These are phyloP conservation scores for Hemiprocne comata DNA, from an alignment of 2,113 vertebrate genomes.

Conservation along the genomic window DNA sequence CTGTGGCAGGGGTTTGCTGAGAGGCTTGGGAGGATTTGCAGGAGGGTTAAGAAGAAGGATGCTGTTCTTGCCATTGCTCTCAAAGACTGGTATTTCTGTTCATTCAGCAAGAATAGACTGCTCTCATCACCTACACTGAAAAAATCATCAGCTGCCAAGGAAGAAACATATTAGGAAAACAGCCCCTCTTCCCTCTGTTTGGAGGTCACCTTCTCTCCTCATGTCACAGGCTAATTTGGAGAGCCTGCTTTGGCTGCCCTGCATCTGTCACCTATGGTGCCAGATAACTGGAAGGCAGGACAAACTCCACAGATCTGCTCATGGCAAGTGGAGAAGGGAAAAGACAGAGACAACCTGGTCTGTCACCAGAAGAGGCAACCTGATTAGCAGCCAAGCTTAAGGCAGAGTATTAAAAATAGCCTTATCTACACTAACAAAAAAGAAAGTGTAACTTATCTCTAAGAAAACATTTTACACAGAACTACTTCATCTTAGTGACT, in stretches of 20 bases:
- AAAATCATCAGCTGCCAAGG: not conserved
- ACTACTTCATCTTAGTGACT: not conserved
- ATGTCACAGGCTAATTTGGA: not conserved
- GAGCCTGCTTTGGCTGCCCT: not conserved
- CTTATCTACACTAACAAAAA: not conserved
- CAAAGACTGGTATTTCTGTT: not conserved
- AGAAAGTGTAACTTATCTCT: not conserved
- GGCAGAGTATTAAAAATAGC: not conserved
- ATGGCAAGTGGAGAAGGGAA: not conserved
- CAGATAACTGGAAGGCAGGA: not conserved
- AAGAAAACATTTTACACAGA: not conserved
- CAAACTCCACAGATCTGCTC: not conserved
- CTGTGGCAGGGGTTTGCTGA: not conserved
- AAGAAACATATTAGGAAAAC: not conserved
- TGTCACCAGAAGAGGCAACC: not conserved
- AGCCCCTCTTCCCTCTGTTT: not conserved
- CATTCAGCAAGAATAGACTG: not conserved
- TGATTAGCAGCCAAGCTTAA: slow-evolving; percentile 1
- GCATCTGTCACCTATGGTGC: not conserved
- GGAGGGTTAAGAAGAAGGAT: not conserved
- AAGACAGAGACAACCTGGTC: not conserved
- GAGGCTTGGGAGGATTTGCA: not conserved
- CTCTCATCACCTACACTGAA: not conserved
- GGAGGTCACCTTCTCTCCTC: slow-evolving; percentile 39
- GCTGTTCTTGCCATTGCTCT: not conserved